Percentiles rank a stretch among this genome's conserved stretches.
phyloP scores from a whole-genome alignment of 2,888 invertebrate species.

The Incurvaria masculella region DNA sequence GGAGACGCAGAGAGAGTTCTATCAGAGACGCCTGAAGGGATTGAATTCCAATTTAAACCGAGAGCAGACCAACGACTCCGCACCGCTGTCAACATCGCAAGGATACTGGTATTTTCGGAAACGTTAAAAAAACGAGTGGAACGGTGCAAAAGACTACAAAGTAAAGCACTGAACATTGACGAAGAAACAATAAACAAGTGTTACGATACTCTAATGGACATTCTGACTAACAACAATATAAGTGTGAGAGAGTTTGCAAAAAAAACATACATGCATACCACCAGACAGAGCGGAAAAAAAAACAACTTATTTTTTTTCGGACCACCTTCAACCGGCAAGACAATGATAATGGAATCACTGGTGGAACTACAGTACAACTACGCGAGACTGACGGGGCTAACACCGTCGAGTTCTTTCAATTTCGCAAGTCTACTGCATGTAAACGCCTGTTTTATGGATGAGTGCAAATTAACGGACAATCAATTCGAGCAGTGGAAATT shows the following conservation, averaged over 20 bases:
- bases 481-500: slow-evolving; percentile 15
- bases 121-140: neutral
- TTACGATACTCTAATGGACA: neutral
- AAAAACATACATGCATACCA: neutral
- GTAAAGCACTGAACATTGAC: neutral
- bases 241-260: neutral
- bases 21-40: neutral
- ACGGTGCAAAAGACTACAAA: neutral
- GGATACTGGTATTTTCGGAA: neutral
- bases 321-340: slow-evolving; percentile 16
- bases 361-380: slow-evolving; percentile 5
- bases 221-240: neutral
- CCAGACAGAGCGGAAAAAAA: slow-evolving; percentile 9
- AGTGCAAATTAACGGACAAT: slow-evolving; percentile 11
- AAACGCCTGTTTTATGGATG: slow-evolving; percentile 9
- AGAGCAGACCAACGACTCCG: neutral
- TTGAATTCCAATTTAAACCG: neutral
- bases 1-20: neutral
- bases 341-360: slow-evolving; percentile 20
- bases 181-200: neutral
- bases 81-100: neutral
- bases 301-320: slow-evolving; percentile 16
- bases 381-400: slow-evolving; percentile 7
- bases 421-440: slow-evolving; percentile 5
- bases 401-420: slow-evolving; percentile 5